Conservation (phyloP, 35 echinoderm and acorn worm species). For the Chiridota heheva region DNA sequence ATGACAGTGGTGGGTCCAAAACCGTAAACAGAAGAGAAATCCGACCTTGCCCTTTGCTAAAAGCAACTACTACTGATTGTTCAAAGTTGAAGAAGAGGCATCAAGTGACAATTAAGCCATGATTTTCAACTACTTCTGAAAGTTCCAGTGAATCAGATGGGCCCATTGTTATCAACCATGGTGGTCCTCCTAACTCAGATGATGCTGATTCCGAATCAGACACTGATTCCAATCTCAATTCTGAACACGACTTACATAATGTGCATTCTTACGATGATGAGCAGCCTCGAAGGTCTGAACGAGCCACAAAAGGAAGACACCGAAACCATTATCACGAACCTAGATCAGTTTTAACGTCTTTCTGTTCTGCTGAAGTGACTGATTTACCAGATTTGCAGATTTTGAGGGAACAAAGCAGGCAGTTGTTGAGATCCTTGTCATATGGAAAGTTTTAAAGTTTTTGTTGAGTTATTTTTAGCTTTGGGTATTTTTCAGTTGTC, state of each 20-base stretch:
- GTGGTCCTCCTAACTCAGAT: background rate
- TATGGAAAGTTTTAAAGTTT: too few relatives aligned
- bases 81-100: background rate
- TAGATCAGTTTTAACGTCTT: background rate
- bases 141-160: background rate
- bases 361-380: too few relatives aligned
- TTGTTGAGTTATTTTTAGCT: too few relatives aligned
- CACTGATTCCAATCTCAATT: too few relatives aligned
- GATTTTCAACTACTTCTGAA: background rate
- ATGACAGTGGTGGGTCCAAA: background rate
- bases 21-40: constrained; percentile 26
- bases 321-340: background rate
- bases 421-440: too few relatives aligned
- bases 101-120: too few relatives aligned
- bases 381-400: too few relatives aligned
- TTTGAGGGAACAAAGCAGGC: too few relatives aligned
- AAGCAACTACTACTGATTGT: background rate
- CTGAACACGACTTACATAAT: too few relatives aligned
- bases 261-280: background rate
- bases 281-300: background rate
- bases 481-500: too few relatives aligned
- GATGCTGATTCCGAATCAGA: background rate
- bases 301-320: background rate
- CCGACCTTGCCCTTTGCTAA: background rate
- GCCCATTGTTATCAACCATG: background rate